These are phyloP conservation scores for Luscinia megarhynchos DNA, from an alignment of 2,797 vertebrate genomes.

Conservation along the genomic window DNA sequence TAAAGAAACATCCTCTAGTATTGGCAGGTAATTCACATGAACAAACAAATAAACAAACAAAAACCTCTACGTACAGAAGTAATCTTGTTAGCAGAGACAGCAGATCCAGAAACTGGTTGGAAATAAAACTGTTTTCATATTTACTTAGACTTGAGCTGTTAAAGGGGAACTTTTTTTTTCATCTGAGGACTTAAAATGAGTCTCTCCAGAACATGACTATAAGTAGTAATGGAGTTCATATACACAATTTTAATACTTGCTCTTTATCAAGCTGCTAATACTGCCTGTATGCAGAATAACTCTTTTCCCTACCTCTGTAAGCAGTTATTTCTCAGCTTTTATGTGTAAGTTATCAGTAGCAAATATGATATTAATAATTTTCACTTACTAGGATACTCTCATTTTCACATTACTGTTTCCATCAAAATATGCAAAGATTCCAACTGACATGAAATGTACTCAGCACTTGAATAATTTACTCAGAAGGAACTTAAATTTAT, in stretches of 20 bases:
- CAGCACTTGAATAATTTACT: neutral
- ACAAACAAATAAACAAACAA: neutral
- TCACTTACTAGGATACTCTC: neutral
- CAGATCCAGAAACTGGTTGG: neutral
- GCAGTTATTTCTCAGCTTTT: neutral
- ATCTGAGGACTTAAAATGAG: neutral
- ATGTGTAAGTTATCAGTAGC: neutral
- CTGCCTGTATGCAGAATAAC: neutral
- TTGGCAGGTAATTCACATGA: conserved; percentile 76
- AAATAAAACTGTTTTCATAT: neutral
- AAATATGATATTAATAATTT: neutral
- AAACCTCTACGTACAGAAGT: neutral
- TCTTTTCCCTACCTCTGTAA: neutral
- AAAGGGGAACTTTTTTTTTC: neutral
- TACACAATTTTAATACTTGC: neutral
- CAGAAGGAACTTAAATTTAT: neutral
- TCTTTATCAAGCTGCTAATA: neutral
- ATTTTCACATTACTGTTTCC: conserved; percentile 4
- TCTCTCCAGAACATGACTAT: neutral
- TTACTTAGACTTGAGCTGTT: neutral
- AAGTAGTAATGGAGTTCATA: neutral
- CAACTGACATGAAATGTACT: neutral
- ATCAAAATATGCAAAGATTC: neutral
- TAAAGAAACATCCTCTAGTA: conserved; percentile 79
- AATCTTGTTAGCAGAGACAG: neutral